phyloP scores from a whole-genome alignment of 2,113 vertebrate species.

The Urocolius indicus region DNA sequence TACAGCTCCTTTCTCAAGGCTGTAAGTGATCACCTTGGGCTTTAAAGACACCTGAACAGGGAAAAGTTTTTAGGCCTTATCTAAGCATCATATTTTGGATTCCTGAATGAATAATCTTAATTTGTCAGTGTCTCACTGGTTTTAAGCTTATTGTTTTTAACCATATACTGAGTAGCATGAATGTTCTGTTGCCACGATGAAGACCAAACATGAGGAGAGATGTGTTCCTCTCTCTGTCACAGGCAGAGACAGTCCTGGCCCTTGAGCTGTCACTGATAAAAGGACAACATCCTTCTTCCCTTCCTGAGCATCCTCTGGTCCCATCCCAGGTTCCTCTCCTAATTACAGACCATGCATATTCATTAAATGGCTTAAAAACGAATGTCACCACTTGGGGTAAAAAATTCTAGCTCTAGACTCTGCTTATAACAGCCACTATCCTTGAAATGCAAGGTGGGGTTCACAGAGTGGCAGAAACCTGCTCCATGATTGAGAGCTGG shows the following conservation, averaged over 20 bases:
- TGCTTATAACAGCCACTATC: not conserved
- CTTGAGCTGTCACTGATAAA: not conserved
- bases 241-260: not conserved
- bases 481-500: rapidly evolving
- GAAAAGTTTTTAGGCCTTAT: not conserved
- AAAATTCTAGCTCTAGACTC: not conserved
- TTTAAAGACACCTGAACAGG: not conserved
- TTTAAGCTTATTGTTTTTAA: not conserved
- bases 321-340: not conserved
- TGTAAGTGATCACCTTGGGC: not conserved
- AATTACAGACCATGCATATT: rapidly evolving
- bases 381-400: not conserved
- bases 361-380: not conserved
- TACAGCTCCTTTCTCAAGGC: not conserved
- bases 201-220: not conserved
- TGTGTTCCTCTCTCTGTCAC: not conserved
- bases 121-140: not conserved
- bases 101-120: not conserved
- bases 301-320: not conserved
- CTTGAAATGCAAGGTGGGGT: not conserved
- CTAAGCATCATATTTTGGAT: not conserved
- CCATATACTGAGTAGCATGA: not conserved
- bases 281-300: not conserved
- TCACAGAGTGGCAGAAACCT: not conserved
- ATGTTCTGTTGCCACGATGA: not conserved